Evolutionary conservation across 2,113 vertebrate species (phyloP), one percentile per base, ranked within the genome.

Genomic region (Alethe diademata): DNA sequence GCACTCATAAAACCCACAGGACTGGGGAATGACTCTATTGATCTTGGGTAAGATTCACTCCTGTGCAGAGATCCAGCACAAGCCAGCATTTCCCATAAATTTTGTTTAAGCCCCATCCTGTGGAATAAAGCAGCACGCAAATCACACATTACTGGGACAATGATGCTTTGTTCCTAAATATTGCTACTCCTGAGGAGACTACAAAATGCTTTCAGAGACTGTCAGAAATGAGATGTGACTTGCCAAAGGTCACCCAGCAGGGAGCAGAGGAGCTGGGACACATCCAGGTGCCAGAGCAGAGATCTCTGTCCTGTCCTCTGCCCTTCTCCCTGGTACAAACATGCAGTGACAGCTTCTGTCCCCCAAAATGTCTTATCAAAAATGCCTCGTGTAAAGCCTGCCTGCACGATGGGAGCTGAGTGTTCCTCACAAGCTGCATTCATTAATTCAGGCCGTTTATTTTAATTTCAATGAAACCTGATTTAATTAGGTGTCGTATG

Each of bases 401-500:
- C 50, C 85, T 61, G 70, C 54, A 69, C 62, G 53, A 69, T 9
- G 56, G 81, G 81, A 93, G 61, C 89, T 83, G 93, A 97, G 92
- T 74, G 84, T 14, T 89, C 80, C 58, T 33, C 87, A 84, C 51
- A 79, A 71, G 88, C 56, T 33, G 42, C 47, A 42, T 50, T 75
- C 71, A 61, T 79, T 92, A 92, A 97, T 96, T 96, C 87, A 84
- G 73, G 76, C 88, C 64, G 26, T 88, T 92, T 95, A 79, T 92
- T 97, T 97, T 96, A 62, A 96, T 96, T 95, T 93, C 93, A 96
- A 50, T 96, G 95, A 95, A 94, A 95, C 80, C 66, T 95, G 86
- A 93, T 96, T 97, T 94, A 97, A 97, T 97, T 83, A 95, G 91
- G 86, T 70, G 86, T 87, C 50, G 51, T 89, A 79, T 96, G 92